Conservation (phyloP, 2,113 vertebrate species). For the Polyodon spathula region DNA sequence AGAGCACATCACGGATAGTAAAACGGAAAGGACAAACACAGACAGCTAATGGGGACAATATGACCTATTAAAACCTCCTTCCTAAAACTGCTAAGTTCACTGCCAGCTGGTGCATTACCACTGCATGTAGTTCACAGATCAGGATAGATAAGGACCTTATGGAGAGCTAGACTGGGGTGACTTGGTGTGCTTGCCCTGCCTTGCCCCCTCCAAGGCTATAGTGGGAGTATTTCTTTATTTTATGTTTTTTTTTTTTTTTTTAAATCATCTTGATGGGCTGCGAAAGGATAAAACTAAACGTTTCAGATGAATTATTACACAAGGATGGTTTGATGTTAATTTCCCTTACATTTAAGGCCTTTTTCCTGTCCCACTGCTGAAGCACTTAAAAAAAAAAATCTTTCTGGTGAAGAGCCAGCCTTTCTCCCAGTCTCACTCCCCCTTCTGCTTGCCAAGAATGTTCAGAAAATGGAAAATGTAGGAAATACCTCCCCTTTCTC, state of each 20-base stretch:
- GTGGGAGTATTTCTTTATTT: constrained; percentile 6
- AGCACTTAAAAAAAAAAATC: constrained; percentile 35
- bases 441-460: constrained; percentile 55
- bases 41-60: not conserved
- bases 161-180: not conserved
- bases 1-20: too few relatives aligned
- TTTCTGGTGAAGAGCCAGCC: constrained; percentile 34
- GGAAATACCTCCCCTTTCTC: constrained; percentile 56
- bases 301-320: constrained; percentile 27
- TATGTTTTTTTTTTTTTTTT: constrained; percentile 18
- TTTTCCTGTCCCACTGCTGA: constrained; percentile 32
- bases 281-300: constrained; percentile 14
- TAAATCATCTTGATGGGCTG: constrained; percentile 22
- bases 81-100: too few relatives aligned
- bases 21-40: constrained; percentile 11
- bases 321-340: constrained; percentile 36
- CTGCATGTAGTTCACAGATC: not conserved
- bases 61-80: not conserved
- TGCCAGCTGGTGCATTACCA: not conserved
- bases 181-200: not conserved
- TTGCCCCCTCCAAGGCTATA: not conserved
- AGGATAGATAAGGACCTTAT: not conserved
- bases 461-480: constrained; percentile 43
- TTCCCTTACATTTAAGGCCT: constrained; percentile 28
- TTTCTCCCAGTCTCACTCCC: constrained; percentile 42